These are phyloP conservation scores for Machimus atricapillus DNA, from an alignment of 2,888 invertebrate species.

Conservation along the genomic window DNA sequence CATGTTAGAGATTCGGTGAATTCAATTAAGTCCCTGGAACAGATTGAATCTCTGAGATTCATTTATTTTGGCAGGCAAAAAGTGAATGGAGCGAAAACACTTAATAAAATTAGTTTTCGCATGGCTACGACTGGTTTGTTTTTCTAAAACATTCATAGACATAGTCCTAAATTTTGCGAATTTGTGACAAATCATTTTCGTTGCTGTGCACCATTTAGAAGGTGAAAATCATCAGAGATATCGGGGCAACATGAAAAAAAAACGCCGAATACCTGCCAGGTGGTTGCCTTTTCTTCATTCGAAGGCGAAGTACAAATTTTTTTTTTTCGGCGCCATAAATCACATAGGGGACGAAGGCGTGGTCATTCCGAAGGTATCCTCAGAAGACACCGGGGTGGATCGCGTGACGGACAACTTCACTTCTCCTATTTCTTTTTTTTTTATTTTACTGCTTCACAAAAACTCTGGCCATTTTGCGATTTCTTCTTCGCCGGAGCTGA, in stretches of 20 bases:
- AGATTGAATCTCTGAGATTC: background rate
- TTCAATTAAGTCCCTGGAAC: background rate
- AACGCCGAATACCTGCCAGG: background rate
- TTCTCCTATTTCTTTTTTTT: background rate
- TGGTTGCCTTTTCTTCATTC: background rate
- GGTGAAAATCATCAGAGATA: background rate
- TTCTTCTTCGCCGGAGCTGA: background rate
- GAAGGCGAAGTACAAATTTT: background rate
- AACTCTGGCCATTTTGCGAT: background rate
- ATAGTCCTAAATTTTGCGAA: background rate
- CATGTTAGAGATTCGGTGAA: background rate
- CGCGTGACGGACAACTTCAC: slow-evolving; percentile 6
- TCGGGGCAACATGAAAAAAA: background rate
- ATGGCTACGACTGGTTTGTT: background rate
- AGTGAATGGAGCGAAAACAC: background rate
- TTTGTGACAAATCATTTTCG: background rate
- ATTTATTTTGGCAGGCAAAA: background rate
- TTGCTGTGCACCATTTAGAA: background rate
- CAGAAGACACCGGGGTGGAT: background rate
- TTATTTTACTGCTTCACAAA: background rate
- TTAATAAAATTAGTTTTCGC: background rate
- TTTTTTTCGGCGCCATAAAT: background rate
- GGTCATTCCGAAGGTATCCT: background rate
- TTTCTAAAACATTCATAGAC: background rate
- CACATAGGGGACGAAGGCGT: background rate